Evolutionary conservation across 2,888 invertebrate species (phyloP).

Genomic region (Acronicta psi): DNA sequence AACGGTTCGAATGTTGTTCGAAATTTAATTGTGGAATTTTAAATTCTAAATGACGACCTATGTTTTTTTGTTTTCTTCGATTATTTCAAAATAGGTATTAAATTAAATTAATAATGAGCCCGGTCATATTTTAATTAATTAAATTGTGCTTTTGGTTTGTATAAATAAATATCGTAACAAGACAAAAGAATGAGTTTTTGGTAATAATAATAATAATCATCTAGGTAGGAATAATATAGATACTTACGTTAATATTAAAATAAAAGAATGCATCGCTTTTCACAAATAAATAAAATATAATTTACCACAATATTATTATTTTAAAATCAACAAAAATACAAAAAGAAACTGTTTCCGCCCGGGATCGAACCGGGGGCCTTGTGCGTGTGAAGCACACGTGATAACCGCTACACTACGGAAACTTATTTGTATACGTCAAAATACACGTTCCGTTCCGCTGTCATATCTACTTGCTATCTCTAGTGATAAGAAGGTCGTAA

Average conservation of each 20-base stretch:
- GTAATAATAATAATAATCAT: too few relatives aligned
- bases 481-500: conserved; percentile 34
- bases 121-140: too few relatives aligned
- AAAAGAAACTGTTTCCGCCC: conserved; percentile 89
- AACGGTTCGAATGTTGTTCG: conserved; percentile 23
- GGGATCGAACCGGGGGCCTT: conserved; percentile 92
- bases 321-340: conserved; percentile 10
- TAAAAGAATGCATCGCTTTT: too few relatives aligned
- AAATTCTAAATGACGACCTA: not conserved
- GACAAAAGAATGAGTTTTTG: too few relatives aligned
- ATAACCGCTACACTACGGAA: conserved; percentile 94
- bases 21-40: not conserved
- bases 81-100: too few relatives aligned
- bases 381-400: conserved; percentile 95
- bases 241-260: too few relatives aligned
- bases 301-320: not conserved
- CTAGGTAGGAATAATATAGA: too few relatives aligned
- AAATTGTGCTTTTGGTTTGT: too few relatives aligned
- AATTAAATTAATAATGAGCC: too few relatives aligned
- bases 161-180: too few relatives aligned
- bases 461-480: conserved; percentile 1
- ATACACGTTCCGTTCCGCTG: not conserved
- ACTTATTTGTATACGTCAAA: conserved; percentile 57
- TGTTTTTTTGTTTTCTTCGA: too few relatives aligned
- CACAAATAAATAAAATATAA: not conserved